phyloP scores from a whole-genome alignment of 2,888 invertebrate species.

The Rhamphomyia laevipes region DNA sequence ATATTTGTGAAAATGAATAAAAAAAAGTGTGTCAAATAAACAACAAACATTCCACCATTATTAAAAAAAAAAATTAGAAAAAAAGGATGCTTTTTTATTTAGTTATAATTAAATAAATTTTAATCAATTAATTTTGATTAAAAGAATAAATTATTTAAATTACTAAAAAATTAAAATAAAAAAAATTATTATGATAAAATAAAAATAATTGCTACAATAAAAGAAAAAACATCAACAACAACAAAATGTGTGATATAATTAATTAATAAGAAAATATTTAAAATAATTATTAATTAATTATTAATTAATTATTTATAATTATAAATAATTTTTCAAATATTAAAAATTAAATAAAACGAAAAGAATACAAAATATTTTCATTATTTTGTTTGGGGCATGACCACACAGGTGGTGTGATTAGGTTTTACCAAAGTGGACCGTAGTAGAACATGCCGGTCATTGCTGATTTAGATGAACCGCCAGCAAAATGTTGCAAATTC shows the following conservation, averaged over 20 bases:
- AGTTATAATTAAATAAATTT: conserved; percentile 3
- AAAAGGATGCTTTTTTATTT: too few species aligned
- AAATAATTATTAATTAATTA: too few species aligned
- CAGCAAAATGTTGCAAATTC: conserved; percentile 85
- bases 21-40: not conserved
- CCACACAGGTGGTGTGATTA: conserved; percentile 19
- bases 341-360: not conserved
- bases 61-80: conserved; percentile 4
- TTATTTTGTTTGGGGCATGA: conserved; percentile 14
- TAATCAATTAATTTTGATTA: conserved; percentile 1
- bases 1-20: not conserved
- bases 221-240: not conserved
- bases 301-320: not conserved
- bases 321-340: conserved; percentile 1
- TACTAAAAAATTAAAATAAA: too few species aligned
- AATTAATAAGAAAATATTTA: too few species aligned
- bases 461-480: conserved; percentile 58
- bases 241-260: not conserved
- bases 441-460: conserved; percentile 49
- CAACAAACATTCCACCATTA: conserved; percentile 3
- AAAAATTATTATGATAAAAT: too few species aligned
- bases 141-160: conserved; percentile 3
- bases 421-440: conserved; percentile 24
- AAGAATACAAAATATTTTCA: not conserved
- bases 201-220: too few species aligned